Conservation (phyloP, 2,888 invertebrate genomes). For the Hirtodrosophila duncani region DNA sequence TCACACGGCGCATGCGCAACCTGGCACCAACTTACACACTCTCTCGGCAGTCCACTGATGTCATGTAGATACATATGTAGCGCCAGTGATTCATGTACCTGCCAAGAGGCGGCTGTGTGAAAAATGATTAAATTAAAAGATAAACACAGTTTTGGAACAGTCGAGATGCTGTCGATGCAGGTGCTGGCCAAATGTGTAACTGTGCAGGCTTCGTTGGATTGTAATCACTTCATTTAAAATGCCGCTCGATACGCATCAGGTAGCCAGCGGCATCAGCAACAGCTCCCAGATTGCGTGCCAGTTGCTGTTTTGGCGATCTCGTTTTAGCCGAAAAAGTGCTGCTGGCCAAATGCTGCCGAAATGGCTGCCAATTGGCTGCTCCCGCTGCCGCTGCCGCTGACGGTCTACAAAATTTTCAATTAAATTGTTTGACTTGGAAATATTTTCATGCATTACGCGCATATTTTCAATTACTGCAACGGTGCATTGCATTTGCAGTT, state of each 20-base stretch:
- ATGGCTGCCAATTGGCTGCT: conserved; percentile 35
- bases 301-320: conserved; percentile 67
- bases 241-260: conserved; percentile 68
- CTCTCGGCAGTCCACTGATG: conserved; percentile 50
- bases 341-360: conserved; percentile 51
- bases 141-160: conserved; percentile 24
- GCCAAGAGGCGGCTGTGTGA: conserved; percentile 56
- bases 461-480: conserved; percentile 37
- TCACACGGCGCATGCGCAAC: conserved; percentile 33
- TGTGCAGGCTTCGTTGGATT: conserved; percentile 68
- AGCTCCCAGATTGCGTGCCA: conserved; percentile 59
- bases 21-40: conserved; percentile 11
- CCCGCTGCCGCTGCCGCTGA: conserved; percentile 25
- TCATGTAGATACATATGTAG: conserved; percentile 51
- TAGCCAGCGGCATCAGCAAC: conserved; percentile 24
- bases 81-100: conserved; percentile 49
- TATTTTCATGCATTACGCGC: conserved; percentile 22
- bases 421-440: conserved; percentile 52
- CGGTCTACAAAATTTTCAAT: conserved; percentile 57
- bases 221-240: conserved; percentile 76
- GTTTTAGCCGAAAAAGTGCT: conserved; percentile 61
- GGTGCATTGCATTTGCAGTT: conserved; percentile 3
- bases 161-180: conserved; percentile 1
- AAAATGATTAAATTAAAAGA: conserved; percentile 67
- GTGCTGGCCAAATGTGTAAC: conserved; percentile 53